These are phyloP conservation scores for Sphecodes monilicornis DNA, from an alignment of 2,888 invertebrate species.

Conservation along the genomic window DNA sequence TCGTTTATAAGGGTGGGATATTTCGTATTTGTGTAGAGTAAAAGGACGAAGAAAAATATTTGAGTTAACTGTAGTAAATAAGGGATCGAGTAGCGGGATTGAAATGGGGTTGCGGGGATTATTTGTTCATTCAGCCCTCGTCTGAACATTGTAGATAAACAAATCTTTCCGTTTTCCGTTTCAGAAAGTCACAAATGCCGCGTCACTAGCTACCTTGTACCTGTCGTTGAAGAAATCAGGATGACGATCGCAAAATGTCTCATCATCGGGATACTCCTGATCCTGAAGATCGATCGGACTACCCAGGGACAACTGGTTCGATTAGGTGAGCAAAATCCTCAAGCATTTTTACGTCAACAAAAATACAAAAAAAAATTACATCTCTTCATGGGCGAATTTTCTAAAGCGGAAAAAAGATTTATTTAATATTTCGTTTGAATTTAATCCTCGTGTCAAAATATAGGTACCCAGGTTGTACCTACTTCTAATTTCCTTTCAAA, in stretches of 20 bases:
- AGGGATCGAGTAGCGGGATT: not conserved
- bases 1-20: no score
- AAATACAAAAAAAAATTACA: not conserved
- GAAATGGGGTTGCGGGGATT: not conserved
- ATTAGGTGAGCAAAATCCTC: conserved; percentile 74
- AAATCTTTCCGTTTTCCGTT: conserved; percentile 55
- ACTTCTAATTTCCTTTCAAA: no score
- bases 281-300: conserved; percentile 68
- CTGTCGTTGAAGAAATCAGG: conserved; percentile 70
- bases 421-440: no score
- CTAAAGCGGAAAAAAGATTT: not conserved
- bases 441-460: no score
- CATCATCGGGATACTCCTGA: conserved; percentile 74
- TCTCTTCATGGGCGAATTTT: not conserved
- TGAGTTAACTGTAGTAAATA: not conserved
- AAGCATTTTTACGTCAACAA: not conserved
- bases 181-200: conserved; percentile 76
- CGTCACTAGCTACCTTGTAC: conserved; percentile 65
- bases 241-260: conserved; percentile 76
- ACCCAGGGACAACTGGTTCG: conserved; percentile 71
- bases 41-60: not conserved
- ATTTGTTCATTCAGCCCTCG: not conserved
- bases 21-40: not conserved
- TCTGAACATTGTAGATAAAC: conserved; percentile 33
- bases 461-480: no score